Conservation (phyloP, 1,140 invertebrate species). For the Ceratina australensis region DNA sequence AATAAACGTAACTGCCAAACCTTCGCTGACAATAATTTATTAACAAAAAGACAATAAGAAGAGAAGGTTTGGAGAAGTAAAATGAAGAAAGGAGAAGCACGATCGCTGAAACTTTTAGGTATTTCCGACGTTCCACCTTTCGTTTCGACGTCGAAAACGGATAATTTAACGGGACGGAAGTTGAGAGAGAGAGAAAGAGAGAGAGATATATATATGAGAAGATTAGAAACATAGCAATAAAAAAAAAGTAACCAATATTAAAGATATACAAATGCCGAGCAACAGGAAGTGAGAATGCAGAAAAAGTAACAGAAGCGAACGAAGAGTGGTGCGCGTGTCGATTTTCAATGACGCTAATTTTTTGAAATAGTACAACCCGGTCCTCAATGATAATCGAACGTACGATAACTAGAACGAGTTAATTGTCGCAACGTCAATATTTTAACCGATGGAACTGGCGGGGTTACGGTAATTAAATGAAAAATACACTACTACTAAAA, state of each 20-base stretch:
- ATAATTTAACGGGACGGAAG: conserved; percentile 11
- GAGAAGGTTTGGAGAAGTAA: conserved; percentile 43
- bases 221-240: conserved; percentile 62
- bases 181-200: background rate
- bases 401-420: conserved; percentile 39
- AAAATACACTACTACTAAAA: background rate
- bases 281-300: too few species aligned
- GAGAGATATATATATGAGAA: too few species aligned
- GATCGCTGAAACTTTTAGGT: conserved; percentile 75
- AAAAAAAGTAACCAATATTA: conserved; percentile 16
- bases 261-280: conserved; percentile 21
- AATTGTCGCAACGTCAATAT: conserved; percentile 51
- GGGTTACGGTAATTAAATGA: background rate
- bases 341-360: conserved; percentile 15
- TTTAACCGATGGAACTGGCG: conserved; percentile 22
- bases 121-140: conserved; percentile 39
- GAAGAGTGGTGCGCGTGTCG: background rate
- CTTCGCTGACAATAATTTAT: conserved; percentile 50
- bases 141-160: background rate
- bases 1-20: conserved; percentile 59
- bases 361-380: conserved; percentile 46
- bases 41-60: conserved; percentile 34
- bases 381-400: conserved; percentile 20
- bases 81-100: conserved; percentile 19
- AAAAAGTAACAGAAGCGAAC: background rate